Evolutionary conservation across 2,888 invertebrate species (phyloP), one percentile per base, ranked within the genome.

Genomic region (Clunio marinus): DNA sequence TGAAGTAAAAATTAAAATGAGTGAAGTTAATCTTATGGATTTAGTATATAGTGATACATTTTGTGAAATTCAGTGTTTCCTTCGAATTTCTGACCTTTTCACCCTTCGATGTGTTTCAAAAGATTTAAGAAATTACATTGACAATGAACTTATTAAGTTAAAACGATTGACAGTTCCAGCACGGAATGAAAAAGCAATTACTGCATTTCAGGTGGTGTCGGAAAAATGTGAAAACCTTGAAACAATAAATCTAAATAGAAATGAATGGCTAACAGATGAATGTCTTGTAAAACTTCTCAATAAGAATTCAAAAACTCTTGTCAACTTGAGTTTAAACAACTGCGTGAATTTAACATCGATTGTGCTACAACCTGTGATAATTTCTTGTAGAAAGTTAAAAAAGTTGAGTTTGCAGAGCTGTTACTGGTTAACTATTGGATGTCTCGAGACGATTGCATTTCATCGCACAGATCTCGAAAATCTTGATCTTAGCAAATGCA

Each of bases 341-440:
- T 62, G 41, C 17, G 27, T 8, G 8, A 7, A 27, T 25, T 22
- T 62, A 15, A 62, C 41, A 5, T 37, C 20, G 13, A 24, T 41
- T 1, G 22, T 32, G 3, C 7, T 62, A 7, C 62, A 62, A n/a
- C 62, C 62, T 10, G 8, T 62, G 1, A 62, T 62, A 3, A 62
- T 62, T 17, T 8, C 37, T 5, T 25, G 62, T 41, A 37, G 24
- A 25, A 37, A 37, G 2, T 15, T 62, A 3, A 62, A 17, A 17
- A 62, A 62, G 32, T 27, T 62, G 32, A 41, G 20, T 5, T 62
- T 62, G 15, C 32, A 28, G 24, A 37, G 41, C 13, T 41, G 41
- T 22, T 13, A 41, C 8, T 62, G 62, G 62, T 17, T 62, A 4
- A 62, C 62, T 8, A 17, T 62, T 25, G 62, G 62, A 41, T 62